Evolutionary conservation across 2,888 invertebrate genomes (phyloP).

Genomic region (Exocentrus adspersus): DNA sequence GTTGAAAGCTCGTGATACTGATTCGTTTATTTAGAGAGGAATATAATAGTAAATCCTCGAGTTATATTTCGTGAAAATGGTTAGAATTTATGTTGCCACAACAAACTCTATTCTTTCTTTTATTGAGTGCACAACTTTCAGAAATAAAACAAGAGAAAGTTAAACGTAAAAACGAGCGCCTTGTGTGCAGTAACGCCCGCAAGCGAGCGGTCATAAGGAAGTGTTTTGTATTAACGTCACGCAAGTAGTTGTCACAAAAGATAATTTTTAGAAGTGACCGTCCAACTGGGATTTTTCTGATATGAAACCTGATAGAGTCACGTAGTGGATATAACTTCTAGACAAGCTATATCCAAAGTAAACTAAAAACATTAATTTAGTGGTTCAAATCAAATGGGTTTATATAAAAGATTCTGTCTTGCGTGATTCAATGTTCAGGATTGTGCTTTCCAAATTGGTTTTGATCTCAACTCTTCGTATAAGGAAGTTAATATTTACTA

Average conservation of each 20-base stretch:
- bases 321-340: conserved; percentile 30
- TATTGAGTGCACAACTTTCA: too few relatives aligned
- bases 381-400: conserved; percentile 38
- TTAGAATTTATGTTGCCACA: too few relatives aligned
- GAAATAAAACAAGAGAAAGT: too few relatives aligned
- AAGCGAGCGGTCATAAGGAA: background rate
- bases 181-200: too few relatives aligned
- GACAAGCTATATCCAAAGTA: conserved; percentile 30
- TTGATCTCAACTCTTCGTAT: conserved; percentile 25
- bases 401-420: conserved; percentile 30
- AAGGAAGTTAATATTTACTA: conserved; percentile 19
- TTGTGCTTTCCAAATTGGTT: conserved; percentile 28
- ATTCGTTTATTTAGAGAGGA: too few relatives aligned
- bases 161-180: too few relatives aligned
- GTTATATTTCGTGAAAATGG: too few relatives aligned
- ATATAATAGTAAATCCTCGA: too few relatives aligned
- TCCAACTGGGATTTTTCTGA: conserved; percentile 25
- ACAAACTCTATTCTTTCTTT: too few relatives aligned
- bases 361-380: conserved; percentile 38
- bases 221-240: conserved; percentile 10
- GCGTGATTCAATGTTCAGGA: conserved; percentile 33
- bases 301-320: conserved; percentile 31
- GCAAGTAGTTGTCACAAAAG: conserved; percentile 21
- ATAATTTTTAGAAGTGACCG: conserved; percentile 22
- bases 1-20: too few relatives aligned